phyloP scores from a whole-genome alignment of 2,113 vertebrate genomes.

The Larimichthys polyactis region DNA sequence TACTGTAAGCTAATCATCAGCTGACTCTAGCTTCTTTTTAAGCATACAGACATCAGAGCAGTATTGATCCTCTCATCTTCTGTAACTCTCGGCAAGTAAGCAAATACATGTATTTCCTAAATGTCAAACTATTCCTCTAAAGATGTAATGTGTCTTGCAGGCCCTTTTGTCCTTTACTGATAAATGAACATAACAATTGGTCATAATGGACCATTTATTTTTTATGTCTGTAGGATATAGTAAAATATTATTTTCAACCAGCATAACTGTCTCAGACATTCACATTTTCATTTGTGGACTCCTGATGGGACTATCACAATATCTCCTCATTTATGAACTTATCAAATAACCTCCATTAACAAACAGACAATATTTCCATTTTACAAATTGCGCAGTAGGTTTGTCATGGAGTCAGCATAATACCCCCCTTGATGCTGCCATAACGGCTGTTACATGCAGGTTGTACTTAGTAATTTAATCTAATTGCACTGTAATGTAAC shows the following conservation, averaged over 20 bases:
- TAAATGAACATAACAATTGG: background rate
- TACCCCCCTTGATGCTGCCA: conserved; percentile 40
- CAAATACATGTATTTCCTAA: background rate
- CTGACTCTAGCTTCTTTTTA: no score
- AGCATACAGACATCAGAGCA: no score
- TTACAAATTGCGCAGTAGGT: conserved; percentile 50
- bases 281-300: background rate
- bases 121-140: conserved; percentile 22
- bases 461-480: conserved; percentile 76
- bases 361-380: conserved; percentile 65
- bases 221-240: background rate
- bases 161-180: background rate
- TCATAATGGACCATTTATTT: background rate
- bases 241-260: background rate
- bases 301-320: conserved; percentile 7
- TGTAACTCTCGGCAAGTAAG: background rate
- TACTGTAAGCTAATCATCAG: no score
- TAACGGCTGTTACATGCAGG: conserved; percentile 55
- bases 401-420: conserved; percentile 53
- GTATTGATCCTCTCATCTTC: background rate
- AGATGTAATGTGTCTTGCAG: background rate
- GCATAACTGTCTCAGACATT: background rate
- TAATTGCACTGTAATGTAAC: conserved; percentile 74
- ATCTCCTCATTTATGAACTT: conserved; percentile 24
- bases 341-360: conserved; percentile 65